Conservation (phyloP, 2,797 vertebrate genomes). For the Sebastes diploproa region DNA sequence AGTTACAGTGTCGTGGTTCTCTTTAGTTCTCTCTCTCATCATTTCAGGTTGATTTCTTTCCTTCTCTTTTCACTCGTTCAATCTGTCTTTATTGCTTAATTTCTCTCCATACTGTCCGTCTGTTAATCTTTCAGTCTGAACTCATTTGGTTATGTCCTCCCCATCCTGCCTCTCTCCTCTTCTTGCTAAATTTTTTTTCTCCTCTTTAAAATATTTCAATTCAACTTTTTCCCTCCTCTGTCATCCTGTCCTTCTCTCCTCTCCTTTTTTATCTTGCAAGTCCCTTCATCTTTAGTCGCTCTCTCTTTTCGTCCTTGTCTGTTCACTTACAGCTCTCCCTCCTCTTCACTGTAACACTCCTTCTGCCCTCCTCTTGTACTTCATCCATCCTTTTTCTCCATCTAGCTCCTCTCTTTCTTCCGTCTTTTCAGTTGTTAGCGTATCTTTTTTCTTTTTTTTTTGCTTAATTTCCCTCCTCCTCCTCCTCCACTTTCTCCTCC, state of each 20-base stretch:
- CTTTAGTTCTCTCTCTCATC: background rate
- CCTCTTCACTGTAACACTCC: background rate
- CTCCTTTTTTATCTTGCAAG: conserved; percentile 8
- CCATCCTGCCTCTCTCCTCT: background rate
- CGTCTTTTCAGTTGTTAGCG: conserved; percentile 23
- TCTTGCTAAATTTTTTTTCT: background rate
- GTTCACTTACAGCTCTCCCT: background rate
- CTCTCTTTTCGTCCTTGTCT: conserved; percentile 26
- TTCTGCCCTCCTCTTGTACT: background rate
- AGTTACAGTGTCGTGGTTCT: background rate
- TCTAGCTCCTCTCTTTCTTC: conserved; percentile 3
- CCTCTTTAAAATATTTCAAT: background rate
- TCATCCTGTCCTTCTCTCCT: background rate
- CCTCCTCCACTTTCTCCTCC: conserved; percentile 49
- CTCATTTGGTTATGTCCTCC: background rate
- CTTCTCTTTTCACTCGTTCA: background rate
- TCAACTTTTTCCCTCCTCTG: background rate
- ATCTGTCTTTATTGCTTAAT: background rate
- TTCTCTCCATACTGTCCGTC: background rate
- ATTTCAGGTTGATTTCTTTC: background rate
- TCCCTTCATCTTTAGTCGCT: conserved; percentile 35
- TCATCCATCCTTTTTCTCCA: conserved; percentile 16
- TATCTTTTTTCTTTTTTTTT: conserved; percentile 29
- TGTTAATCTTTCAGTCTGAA: background rate
- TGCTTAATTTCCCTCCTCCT: conserved; percentile 52